Conservation (phyloP, 2,113 vertebrate species). For the Himantopus leucocephalus region DNA sequence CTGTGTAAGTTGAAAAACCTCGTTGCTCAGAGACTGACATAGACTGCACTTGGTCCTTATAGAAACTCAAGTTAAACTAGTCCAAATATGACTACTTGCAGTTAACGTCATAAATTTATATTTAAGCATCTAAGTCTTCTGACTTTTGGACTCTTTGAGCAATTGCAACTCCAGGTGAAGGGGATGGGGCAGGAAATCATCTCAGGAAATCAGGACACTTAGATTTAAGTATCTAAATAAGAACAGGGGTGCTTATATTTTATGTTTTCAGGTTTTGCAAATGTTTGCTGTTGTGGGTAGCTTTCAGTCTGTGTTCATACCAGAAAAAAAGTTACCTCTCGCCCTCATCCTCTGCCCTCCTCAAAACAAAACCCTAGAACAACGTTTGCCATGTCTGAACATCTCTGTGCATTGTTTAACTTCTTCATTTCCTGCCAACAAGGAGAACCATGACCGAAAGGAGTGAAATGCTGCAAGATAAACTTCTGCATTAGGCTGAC, state of each 20-base stretch:
- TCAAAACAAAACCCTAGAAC: neutral
- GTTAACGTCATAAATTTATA: neutral
- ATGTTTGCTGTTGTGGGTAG: neutral
- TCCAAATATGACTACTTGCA: neutral
- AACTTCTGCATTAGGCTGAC: neutral
- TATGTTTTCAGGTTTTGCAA: neutral
- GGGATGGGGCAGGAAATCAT: neutral
- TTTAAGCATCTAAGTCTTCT: neutral
- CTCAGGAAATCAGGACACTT: neutral
- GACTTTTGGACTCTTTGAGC: neutral
- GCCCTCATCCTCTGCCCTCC: neutral
- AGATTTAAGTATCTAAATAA: neutral
- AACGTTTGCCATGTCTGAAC: neutral
- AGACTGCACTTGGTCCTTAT: neutral
- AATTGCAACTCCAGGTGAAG: neutral
- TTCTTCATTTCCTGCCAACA: neutral
- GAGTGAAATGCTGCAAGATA: neutral
- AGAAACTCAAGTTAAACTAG: neutral
- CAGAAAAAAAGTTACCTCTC: neutral
- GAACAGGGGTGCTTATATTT: neutral
- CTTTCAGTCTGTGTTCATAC: neutral
- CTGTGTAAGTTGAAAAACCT: neutral
- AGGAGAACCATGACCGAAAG: neutral
- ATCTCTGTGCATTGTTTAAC: neutral
- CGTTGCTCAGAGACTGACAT: neutral